Base-by-base conservation (phyloP, 2,113 vertebrate genomes). In the Sclerurus mexicanus region DNA sequence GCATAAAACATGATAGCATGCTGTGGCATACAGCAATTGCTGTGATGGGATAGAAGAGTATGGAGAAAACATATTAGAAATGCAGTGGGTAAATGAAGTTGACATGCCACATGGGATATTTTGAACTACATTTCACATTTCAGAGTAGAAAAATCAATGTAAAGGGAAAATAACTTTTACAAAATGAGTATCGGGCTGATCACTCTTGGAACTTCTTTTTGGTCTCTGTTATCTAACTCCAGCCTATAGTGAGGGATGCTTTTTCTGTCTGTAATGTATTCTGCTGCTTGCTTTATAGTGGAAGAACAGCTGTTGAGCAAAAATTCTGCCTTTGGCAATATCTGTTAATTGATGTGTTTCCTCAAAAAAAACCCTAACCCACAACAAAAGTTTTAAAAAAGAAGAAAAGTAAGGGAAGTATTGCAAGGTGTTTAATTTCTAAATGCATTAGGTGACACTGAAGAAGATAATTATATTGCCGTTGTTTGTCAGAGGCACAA, bases 321-420 rank as follows among this genome's bases (percentile, higher is more conserved):
- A 95, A 86, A 96, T 58, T 52, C 94, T 96, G 98, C 98, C 97
- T 95, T 92, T 63, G 97, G 97, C 97, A 40, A 87, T 97, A 94
- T 96, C 93, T 94, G 95, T 94, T 98, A 97, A 98, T 98, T 98
- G 95, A 97, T 96, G 94, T 95, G 89, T 85, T 92, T 85, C 95
- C 62, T 92, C 21, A 87, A 91, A 47, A 71, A 74, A 53, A 25
- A 17, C 4, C 18, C n/a, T n/a, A 78, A 60, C 12, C 4, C 49
- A 64, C 28, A 77, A 62, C 15, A 62, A 53, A 79, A 79, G 6
- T 23, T 8, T 23, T 62, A 15, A 37, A 77, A 58, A 24, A 11
- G 5, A 28, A 69, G 50, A 84, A 77, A 35, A 35, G 1, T 7
- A 80, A 53, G 14, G 21, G 20, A 85, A 83, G 4, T 64, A 87